Evolutionary conservation across 2,797 vertebrate genomes (phyloP).

Genomic region (Hephaestus fuliginosus): DNA sequence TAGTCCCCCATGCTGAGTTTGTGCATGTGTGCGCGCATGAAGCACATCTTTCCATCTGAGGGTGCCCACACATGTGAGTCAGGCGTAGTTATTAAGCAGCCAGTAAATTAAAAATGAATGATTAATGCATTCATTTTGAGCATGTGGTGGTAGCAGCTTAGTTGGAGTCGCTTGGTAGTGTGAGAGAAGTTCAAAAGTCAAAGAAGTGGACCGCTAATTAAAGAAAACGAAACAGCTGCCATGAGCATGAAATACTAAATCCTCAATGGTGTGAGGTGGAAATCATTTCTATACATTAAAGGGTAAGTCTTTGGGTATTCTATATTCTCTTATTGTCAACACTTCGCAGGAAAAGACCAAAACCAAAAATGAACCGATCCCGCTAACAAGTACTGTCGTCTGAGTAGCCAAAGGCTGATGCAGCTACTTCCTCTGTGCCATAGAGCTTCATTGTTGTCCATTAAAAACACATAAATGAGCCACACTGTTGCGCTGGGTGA

Average conservation of each 20-base stretch:
- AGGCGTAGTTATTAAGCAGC: constrained; percentile 26
- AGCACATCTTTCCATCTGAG: constrained; percentile 15
- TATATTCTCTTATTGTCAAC: neutral
- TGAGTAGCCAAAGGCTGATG: neutral
- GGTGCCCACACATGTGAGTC: constrained; percentile 40
- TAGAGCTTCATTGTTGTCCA: neutral
- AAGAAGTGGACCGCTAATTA: neutral
- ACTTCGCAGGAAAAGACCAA: neutral
- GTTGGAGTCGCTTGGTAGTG: neutral
- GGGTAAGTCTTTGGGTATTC: neutral
- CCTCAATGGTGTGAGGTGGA: neutral
- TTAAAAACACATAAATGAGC: neutral
- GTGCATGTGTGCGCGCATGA: constrained; percentile 7
- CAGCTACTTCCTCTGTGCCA: neutral
- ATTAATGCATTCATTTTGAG: constrained; percentile 38
- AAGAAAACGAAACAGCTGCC: neutral
- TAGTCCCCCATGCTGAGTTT: constrained; percentile 20
- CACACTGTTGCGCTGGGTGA: neutral
- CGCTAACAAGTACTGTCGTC: neutral
- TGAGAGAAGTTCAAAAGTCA: constrained; percentile 11
- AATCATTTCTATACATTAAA: neutral
- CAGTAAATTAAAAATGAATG: constrained; percentile 39
- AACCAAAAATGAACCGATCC: no score
- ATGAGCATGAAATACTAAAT: neutral
- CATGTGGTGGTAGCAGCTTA: constrained; percentile 22